Conservation (phyloP, 2,797 vertebrate species). For the Diglossa cyanea region DNA sequence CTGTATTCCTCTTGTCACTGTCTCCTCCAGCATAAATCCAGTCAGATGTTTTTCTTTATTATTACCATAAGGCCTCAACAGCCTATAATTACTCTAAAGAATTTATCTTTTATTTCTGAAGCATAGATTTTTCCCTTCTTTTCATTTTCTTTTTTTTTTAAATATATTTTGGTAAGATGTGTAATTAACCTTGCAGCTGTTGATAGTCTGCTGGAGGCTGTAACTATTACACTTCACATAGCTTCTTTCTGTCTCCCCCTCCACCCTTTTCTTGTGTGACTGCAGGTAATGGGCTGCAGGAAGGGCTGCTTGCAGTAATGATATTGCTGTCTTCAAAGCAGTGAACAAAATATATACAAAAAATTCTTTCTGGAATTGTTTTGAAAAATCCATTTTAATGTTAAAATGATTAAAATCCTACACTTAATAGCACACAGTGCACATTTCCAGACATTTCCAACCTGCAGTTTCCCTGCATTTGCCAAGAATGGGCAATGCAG, state of each 20-base stretch:
- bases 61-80: constrained; percentile 84
- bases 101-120: constrained; percentile 90
- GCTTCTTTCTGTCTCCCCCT: background rate
- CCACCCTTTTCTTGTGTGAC: background rate
- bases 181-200: constrained; percentile 73
- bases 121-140: constrained; percentile 72
- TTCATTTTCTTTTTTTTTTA: constrained; percentile 30
- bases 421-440: background rate
- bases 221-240: background rate
- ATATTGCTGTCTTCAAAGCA: constrained; percentile 18
- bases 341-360: background rate
- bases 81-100: constrained; percentile 87
- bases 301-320: constrained; percentile 1
- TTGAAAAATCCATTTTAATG: constrained; percentile 35
- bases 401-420: background rate
- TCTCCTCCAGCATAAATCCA: constrained; percentile 84
- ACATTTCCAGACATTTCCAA: background rate
- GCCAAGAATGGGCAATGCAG: fast-evolving
- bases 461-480: background rate
- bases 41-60: constrained; percentile 82
- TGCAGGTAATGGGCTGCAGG: no score
- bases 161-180: constrained; percentile 50
- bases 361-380: background rate
- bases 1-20: constrained; percentile 76
- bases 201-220: constrained; percentile 39